A percentile compares a stretch with the other conserved stretches of the same genome.
Evolutionary conservation across 2,113 vertebrate genomes (phyloP).

Genomic region (Rhegmatorhina hoffmannsi): DNA sequence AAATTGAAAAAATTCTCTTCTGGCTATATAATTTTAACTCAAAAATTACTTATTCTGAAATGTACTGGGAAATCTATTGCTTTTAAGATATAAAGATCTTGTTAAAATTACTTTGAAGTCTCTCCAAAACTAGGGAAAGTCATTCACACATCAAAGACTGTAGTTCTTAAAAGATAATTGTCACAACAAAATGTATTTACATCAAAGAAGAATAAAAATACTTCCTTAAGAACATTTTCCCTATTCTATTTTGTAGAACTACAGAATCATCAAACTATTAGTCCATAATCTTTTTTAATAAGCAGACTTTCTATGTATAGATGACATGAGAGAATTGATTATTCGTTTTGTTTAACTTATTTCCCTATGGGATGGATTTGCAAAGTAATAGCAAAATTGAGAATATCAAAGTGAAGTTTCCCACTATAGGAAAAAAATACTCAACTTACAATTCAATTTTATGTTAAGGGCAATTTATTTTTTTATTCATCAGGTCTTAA

Average conservation of each 20-base stretch:
- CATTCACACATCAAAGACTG: not conserved
- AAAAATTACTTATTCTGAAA: conserved; percentile 1
- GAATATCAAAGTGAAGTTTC: not conserved
- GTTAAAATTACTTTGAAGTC: conserved; percentile 33
- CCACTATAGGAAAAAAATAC: not conserved
- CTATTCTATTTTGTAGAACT: not conserved
- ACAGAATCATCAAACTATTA: not conserved
- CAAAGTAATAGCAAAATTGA: not conserved
- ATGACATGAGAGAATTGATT: not conserved
- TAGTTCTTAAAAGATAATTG: not conserved
- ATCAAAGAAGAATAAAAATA: not conserved
- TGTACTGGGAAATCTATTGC: not conserved
- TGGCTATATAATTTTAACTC: not conserved
- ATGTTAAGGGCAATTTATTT: not conserved
- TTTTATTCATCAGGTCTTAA: not conserved
- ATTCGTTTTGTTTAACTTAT: not conserved
- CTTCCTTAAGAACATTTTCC: not conserved
- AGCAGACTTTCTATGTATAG: not conserved
- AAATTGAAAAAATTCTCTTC: not conserved
- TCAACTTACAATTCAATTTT: not conserved
- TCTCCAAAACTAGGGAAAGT: not conserved
- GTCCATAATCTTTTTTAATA: not conserved
- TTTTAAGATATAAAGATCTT: not conserved
- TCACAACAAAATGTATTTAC: not conserved
- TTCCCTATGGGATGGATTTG: not conserved